Percentiles rank a stretch among this genome's conserved stretches.
phyloP scores from a whole-genome alignment of 1,140 invertebrate species.

The Lineus longissimus region DNA sequence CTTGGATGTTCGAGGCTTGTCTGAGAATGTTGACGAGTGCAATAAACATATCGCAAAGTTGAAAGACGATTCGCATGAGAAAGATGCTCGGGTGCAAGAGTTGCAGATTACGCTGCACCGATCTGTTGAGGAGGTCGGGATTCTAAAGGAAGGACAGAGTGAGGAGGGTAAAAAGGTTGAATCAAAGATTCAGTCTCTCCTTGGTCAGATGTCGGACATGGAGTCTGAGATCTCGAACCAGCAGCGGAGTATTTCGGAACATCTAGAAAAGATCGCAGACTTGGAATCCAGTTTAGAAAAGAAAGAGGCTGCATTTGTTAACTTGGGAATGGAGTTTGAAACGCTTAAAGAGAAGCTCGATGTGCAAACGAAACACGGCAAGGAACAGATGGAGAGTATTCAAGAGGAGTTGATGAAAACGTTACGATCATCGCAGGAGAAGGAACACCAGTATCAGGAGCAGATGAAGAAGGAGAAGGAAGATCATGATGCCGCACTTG shows the following conservation, averaged over 20 bases:
- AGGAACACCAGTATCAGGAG: constrained; percentile 1
- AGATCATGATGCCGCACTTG: background rate
- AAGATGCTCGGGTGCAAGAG: background rate
- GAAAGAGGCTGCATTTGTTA: background rate
- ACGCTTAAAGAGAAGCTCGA: background rate
- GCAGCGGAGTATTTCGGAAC: constrained; percentile 15
- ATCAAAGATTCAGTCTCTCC: constrained; percentile 25
- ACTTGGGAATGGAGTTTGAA: background rate
- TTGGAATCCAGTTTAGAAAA: constrained; percentile 6
- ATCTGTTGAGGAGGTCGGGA: constrained; percentile 17
- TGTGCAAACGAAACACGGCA: background rate
- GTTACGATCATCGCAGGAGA: background rate
- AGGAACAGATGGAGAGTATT: constrained; percentile 7
- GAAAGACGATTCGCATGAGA: background rate
- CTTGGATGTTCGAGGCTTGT: background rate
- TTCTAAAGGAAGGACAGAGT: constrained; percentile 24
- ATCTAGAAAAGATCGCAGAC: constrained; percentile 7
- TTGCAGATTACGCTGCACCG: background rate
- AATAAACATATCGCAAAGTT: background rate
- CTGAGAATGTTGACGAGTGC: background rate
- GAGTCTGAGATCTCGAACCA: constrained; percentile 25
- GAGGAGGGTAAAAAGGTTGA: constrained; percentile 25
- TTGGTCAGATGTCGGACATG: constrained; percentile 28
- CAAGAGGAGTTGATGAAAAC: background rate
- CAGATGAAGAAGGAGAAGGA: background rate